These are phyloP conservation scores for Andrena hattorfiana DNA, from an alignment of 2,888 invertebrate species.

Conservation along the genomic window DNA sequence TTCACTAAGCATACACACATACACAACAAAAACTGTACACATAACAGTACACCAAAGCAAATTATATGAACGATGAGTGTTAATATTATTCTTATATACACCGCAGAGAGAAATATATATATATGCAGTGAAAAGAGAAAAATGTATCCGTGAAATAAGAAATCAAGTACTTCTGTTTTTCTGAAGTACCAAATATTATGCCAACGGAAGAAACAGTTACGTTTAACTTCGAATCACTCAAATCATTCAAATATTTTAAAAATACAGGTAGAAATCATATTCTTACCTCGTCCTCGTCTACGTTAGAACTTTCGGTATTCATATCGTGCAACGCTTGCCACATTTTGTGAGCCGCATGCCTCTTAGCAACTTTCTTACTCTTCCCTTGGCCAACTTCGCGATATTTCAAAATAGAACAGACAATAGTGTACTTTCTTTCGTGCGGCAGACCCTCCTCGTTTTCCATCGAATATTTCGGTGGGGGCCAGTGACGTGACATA, in stretches of 20 bases:
- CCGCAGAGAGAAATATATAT: background rate
- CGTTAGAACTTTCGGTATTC: conserved; percentile 89
- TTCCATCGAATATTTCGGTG: conserved; percentile 96
- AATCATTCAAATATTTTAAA: conserved; percentile 11
- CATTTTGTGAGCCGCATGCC: conserved; percentile 98
- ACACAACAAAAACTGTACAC: conserved; percentile 66
- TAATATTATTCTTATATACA: background rate
- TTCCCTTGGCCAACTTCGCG: conserved; percentile 95
- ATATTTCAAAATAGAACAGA: conserved; percentile 94
- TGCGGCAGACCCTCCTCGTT: conserved; percentile 96
- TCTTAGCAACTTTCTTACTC: conserved; percentile 98
- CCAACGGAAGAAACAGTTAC: background rate
- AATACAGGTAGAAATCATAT: conserved; percentile 1
- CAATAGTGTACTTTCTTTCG: conserved; percentile 96
- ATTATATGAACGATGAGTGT: conserved; percentile 16
- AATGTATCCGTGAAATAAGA: background rate
- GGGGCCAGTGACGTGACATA: conserved; percentile 98
- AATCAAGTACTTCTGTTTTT: background rate
- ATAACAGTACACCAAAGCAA: conserved; percentile 52
- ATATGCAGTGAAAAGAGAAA: background rate
- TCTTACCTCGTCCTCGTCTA: conserved; percentile 91
- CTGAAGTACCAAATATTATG: background rate
- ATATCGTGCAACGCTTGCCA: conserved; percentile 93
- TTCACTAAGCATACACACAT: conserved; percentile 73
- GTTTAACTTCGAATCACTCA: background rate